Evolutionary conservation across 2,113 vertebrate species (phyloP).

Genomic region (Platysternon megacephalum): DNA sequence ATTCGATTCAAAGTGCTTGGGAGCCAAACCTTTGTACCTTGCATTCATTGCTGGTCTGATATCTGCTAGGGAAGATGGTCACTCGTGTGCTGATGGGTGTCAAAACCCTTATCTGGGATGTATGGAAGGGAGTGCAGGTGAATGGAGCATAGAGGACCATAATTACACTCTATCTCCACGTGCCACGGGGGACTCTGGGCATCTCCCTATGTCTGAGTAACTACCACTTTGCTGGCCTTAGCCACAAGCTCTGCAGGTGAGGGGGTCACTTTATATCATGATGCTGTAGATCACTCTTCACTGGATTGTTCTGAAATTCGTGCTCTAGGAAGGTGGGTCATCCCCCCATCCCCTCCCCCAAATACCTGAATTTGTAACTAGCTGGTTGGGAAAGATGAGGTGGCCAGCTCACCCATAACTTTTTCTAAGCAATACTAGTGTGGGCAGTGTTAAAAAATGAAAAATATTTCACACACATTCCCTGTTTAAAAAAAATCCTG

Average conservation of each 20-base stretch:
- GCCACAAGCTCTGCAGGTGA: accelerated
- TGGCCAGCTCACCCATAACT: neutral
- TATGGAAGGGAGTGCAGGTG: neutral
- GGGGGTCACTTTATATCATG: neutral
- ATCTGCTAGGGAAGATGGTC: neutral
- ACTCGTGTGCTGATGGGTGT: too few relatives aligned
- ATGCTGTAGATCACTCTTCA: neutral
- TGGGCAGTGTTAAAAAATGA: neutral
- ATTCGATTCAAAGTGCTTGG: neutral
- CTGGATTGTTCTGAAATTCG: neutral
- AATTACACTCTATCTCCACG: neutral
- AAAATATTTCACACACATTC: neutral
- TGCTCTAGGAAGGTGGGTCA: neutral
- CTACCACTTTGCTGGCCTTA: neutral
- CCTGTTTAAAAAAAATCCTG: neutral
- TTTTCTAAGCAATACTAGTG: neutral
- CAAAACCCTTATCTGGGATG: neutral
- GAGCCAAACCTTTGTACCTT: neutral
- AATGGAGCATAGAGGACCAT: neutral
- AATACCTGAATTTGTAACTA: neutral
- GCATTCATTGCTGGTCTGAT: accelerated
- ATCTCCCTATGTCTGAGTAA: accelerated
- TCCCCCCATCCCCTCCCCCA: neutral
- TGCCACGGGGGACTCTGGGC: accelerated
- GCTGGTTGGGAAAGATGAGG: neutral